phyloP scores from a whole-genome alignment of 2,113 vertebrate genomes.

The Hippocampus mohnikei region DNA sequence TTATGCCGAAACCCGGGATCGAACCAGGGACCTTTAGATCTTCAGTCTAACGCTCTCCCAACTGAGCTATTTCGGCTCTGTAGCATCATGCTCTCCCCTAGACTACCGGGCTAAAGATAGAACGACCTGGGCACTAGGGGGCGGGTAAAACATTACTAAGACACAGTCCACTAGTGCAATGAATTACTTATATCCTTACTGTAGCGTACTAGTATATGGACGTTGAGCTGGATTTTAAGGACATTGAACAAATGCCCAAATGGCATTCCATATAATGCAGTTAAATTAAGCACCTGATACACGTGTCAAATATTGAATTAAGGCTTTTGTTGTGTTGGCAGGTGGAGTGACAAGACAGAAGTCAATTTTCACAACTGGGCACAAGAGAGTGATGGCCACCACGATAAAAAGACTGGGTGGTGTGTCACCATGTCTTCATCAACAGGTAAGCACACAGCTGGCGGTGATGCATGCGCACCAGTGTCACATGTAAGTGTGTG shows the following conservation, averaged over 20 bases:
- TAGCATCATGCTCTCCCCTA: too few species aligned
- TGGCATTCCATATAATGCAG: background rate
- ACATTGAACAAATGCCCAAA: too few species aligned
- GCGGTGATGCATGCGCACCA: background rate
- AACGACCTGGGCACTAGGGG: too few species aligned
- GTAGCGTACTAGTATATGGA: too few species aligned
- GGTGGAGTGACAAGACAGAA: conserved; percentile 82
- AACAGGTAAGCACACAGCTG: conserved; percentile 71
- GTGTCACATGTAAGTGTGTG: background rate
- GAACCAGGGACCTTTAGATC: background rate
- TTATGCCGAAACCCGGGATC: background rate
- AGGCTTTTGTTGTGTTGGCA: conserved; percentile 39
- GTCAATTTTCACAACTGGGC: conserved; percentile 84
- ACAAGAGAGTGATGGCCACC: conserved; percentile 30
- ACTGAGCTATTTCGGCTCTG: background rate
- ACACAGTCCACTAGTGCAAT: too few species aligned
- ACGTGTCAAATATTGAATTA: background rate
- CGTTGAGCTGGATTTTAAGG: too few species aligned
- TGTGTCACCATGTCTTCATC: conserved; percentile 84
- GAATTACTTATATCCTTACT: too few species aligned
- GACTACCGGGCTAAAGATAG: too few species aligned
- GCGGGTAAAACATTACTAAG: too few species aligned
- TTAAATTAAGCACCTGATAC: background rate
- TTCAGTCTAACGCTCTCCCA: background rate
- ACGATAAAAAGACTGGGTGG: conserved; percentile 44